These are phyloP conservation scores for Corapipo altera DNA, from an alignment of 2,113 vertebrate species.

Conservation along the genomic window DNA sequence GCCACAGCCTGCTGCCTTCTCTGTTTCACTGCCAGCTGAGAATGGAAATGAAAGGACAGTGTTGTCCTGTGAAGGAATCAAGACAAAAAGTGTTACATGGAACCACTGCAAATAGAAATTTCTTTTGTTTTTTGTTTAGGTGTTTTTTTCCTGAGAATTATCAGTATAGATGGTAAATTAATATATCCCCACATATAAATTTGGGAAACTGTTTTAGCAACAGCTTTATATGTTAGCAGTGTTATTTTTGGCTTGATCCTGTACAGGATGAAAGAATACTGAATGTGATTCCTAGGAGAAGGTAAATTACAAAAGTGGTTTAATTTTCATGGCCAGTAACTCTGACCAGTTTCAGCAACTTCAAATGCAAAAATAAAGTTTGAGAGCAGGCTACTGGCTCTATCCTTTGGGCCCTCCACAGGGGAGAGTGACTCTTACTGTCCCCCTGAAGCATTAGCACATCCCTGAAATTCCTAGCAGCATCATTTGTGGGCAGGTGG, in stretches of 20 bases:
- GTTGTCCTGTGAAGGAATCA: constrained; percentile 4
- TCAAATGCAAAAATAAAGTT: neutral
- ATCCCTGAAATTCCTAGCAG: neutral
- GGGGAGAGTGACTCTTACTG: neutral
- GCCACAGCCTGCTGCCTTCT: constrained; percentile 12
- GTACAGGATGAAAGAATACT: neutral
- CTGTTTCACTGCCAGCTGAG: constrained; percentile 9
- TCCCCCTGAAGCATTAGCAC: neutral
- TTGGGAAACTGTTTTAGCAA: neutral
- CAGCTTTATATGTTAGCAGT: neutral
- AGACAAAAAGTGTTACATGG: neutral
- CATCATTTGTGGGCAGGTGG: neutral
- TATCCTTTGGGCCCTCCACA: neutral
- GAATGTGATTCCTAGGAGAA: neutral
- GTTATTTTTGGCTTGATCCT: neutral
- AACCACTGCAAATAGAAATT: neutral
- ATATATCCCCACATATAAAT: neutral
- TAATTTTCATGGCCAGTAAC: neutral
- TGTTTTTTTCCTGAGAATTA: neutral
- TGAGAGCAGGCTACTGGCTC: neutral
- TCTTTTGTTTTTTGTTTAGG: neutral
- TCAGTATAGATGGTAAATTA: neutral
- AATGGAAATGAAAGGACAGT: constrained; percentile 26
- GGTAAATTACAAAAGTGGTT: neutral
- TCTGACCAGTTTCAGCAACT: neutral